Conservation (phyloP, 2,888 invertebrate species). For the Cataglyphis cursor region DNA sequence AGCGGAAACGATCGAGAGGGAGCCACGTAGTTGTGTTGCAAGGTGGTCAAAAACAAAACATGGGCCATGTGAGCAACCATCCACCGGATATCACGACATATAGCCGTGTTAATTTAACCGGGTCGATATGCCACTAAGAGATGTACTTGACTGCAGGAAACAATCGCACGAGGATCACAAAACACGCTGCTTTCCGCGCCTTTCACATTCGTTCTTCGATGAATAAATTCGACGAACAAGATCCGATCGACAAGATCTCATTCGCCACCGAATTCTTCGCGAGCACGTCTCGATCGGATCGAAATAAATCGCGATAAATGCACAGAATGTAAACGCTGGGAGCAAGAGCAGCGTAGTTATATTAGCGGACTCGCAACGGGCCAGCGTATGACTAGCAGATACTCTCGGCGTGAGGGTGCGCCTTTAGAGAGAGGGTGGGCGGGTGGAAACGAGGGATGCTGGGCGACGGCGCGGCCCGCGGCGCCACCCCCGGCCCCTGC, state of each 20-base stretch:
- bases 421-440: slow-evolving; percentile 80
- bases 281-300: slow-evolving; percentile 7
- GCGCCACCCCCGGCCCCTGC: slow-evolving; percentile 82
- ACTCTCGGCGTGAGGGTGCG: slow-evolving; percentile 85
- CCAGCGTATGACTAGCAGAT: slow-evolving; percentile 86
- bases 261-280: not conserved
- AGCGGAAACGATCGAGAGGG: slow-evolving; percentile 59
- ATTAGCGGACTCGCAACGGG: slow-evolving; percentile 81
- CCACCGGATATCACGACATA: slow-evolving; percentile 40
- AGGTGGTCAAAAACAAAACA: slow-evolving; percentile 67
- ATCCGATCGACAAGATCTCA: not conserved
- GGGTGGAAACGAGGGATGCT: slow-evolving; percentile 84
- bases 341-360: slow-evolving; percentile 64
- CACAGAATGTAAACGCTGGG: slow-evolving; percentile 54
- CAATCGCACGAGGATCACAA: not conserved
- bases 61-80: slow-evolving; percentile 67
- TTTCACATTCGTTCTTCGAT: not conserved
- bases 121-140: not conserved
- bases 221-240: not conserved
- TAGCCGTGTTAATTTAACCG: not conserved
- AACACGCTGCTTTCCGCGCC: slow-evolving; percentile 7
- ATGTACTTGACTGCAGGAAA: not conserved
- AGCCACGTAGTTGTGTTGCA: slow-evolving; percentile 62
- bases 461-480: slow-evolving; percentile 86
- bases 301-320: slow-evolving; percentile 51